These are phyloP conservation scores for Resseliella maxima DNA, from an alignment of 2,888 invertebrate genomes.

Conservation along the genomic window DNA sequence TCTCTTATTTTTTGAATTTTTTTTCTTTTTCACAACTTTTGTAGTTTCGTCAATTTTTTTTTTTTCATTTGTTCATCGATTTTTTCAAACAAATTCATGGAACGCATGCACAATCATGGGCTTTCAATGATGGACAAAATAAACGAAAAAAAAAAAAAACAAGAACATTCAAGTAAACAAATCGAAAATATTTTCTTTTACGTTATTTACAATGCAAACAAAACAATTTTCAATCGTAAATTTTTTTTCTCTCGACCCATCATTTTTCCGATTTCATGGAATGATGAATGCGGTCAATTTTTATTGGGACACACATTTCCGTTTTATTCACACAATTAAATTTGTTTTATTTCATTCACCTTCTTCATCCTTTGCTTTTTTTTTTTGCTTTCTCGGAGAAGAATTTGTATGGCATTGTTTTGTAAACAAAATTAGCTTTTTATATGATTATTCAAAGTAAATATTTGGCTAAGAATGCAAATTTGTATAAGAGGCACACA, in stretches of 20 bases:
- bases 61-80: too few species aligned
- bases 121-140: too few species aligned
- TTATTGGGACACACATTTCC: not conserved
- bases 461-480: too few species aligned
- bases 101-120: too few species aligned
- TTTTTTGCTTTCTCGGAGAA: not conserved
- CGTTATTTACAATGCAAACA: too few species aligned
- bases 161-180: constrained; percentile 4
- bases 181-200: too few species aligned
- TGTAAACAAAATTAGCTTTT: not conserved
- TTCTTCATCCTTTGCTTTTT: not conserved
- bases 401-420: not conserved
- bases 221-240: too few species aligned
- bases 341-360: too few species aligned
- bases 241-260: not conserved
- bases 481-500: too few species aligned
- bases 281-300: not conserved
- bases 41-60: not conserved
- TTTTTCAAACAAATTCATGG: too few species aligned
- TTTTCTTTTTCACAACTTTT: not conserved
- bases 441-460: not conserved
- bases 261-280: not conserved
- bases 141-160: too few species aligned
- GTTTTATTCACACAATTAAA: not conserved
- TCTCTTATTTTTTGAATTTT: not conserved